These are phyloP conservation scores for Salvelinus fontinalis DNA, from an alignment of 2,113 vertebrate genomes.

Conservation along the genomic window DNA sequence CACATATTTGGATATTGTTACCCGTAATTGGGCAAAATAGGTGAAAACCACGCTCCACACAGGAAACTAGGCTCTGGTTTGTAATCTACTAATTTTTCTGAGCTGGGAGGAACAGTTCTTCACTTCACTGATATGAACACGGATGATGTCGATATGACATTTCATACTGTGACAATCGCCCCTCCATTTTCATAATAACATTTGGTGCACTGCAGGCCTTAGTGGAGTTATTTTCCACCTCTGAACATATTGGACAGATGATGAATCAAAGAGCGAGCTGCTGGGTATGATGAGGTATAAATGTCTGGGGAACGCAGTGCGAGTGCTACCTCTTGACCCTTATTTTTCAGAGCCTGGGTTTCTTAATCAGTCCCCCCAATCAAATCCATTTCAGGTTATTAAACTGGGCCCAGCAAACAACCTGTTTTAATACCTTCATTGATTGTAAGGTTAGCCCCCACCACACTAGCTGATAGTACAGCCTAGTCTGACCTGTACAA, in stretches of 20 bases:
- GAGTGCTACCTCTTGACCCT: conserved; percentile 29
- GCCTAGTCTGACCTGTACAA: conserved; percentile 8
- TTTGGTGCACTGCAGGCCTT: not conserved
- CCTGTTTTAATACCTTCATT: conserved; percentile 22
- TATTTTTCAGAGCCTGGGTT: conserved; percentile 12
- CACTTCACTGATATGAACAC: not conserved
- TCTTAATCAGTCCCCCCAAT: conserved; percentile 38
- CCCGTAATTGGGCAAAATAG: not conserved
- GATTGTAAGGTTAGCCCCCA: conserved; percentile 40
- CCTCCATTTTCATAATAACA: conserved; percentile 12
- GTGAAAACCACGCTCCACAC: not conserved
- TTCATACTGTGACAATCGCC: conserved; percentile 2
- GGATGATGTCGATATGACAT: not conserved
- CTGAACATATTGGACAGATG: not conserved
- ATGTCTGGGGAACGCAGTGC: conserved; percentile 4
- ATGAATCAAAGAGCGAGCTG: not conserved
- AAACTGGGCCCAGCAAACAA: conserved; percentile 38
- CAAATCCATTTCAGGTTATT: conserved; percentile 41
- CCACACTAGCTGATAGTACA: conserved; percentile 14
- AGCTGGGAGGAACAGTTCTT: not conserved
- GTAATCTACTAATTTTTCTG: not conserved
- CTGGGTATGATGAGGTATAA: conserved; percentile 35
- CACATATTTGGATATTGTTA: not conserved
- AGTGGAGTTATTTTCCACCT: conserved; percentile 8
- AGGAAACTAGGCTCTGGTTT: not conserved